Evolutionary conservation across 2,797 vertebrate species (phyloP).

Genomic region (Limosa lapponica): DNA sequence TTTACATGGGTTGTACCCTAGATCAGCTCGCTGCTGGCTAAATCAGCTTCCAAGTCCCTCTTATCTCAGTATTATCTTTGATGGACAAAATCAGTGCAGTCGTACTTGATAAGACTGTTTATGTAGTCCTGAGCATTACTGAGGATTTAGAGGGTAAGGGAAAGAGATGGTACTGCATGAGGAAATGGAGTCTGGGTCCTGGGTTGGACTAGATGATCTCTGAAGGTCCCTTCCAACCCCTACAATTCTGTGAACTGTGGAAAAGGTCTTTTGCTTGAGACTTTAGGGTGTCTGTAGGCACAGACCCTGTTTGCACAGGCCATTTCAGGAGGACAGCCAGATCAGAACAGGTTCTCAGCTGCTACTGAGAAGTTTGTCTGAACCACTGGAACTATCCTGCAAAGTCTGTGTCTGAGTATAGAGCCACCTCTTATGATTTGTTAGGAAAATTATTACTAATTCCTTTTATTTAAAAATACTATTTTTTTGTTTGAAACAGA

Average conservation of each 20-base stretch:
- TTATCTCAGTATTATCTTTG: neutral
- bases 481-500: conserved; percentile 82
- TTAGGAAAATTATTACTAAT: neutral
- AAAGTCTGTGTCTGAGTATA: neutral
- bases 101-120: neutral
- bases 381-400: neutral
- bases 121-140: neutral
- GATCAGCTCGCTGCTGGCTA: neutral
- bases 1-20: neutral
- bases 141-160: neutral
- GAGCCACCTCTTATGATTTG: neutral
- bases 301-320: neutral
- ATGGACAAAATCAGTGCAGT: neutral
- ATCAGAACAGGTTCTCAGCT: neutral
- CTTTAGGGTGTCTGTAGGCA: neutral
- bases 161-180: neutral
- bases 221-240: too few species aligned
- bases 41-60: neutral
- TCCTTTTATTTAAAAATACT: conserved; percentile 3
- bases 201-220: too few species aligned
- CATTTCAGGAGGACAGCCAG: neutral
- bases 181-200: neutral
- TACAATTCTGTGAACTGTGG: neutral
- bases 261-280: neutral
- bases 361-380: neutral